A percentile compares a stretch with the other conserved stretches of the same genome.
Evolutionary conservation across 1,140 invertebrate genomes (phyloP).

Genomic region (Armadillidium nasatum): DNA sequence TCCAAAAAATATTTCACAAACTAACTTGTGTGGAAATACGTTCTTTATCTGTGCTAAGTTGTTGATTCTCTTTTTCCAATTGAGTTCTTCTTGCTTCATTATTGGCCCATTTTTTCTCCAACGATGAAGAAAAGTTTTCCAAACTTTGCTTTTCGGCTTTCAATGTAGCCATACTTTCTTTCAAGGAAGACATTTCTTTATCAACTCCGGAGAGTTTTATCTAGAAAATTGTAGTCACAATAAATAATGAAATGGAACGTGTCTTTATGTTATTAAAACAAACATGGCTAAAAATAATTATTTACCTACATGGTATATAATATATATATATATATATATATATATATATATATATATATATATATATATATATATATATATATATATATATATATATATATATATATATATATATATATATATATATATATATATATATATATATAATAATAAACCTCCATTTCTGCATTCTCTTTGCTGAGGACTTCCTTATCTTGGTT

Average conservation of each 20-base stretch:
- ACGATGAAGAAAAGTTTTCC: constrained; percentile 38
- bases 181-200: constrained; percentile 32
- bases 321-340: background rate
- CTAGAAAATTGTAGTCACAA: constrained; percentile 10
- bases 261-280: background rate
- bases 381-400: background rate
- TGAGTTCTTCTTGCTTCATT: constrained; percentile 37
- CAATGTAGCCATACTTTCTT: constrained; percentile 32
- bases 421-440: no score
- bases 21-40: constrained; percentile 37
- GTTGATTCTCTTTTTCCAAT: constrained; percentile 42
- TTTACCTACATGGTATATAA: background rate
- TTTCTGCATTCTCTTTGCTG: constrained; percentile 38
- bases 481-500: constrained; percentile 36
- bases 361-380: background rate
- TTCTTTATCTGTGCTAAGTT: constrained; percentile 37
- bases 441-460: constrained; percentile 39
- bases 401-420: no score
- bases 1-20: background rate
- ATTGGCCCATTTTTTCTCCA: constrained; percentile 42
- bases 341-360: background rate
- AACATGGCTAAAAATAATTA: background rate
- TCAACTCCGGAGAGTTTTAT: constrained; percentile 35
- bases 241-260: background rate
- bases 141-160: constrained; percentile 41